Evolutionary conservation across 2,797 vertebrate species (phyloP).

Genomic region (Oreochromis grahami): DNA sequence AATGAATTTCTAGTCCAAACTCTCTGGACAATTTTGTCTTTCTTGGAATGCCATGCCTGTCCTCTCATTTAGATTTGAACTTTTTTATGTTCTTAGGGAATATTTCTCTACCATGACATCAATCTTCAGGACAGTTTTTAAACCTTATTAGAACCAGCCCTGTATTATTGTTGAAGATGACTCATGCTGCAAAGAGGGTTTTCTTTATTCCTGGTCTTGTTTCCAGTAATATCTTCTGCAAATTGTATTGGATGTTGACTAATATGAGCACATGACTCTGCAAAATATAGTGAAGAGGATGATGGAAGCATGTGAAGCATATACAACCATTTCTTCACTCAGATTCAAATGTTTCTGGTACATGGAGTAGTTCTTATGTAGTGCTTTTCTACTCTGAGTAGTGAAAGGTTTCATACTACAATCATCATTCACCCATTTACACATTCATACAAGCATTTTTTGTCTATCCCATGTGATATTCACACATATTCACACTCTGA

Average conservation of each 20-base stretch:
- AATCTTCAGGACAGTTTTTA: neutral
- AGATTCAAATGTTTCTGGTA: neutral
- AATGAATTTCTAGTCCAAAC: neutral
- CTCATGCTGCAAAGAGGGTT: neutral
- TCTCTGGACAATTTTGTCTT: neutral
- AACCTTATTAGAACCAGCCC: neutral
- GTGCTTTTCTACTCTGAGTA: neutral
- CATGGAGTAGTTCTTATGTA: neutral
- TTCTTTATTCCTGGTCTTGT: neutral
- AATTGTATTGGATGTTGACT: neutral
- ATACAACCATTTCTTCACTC: neutral
- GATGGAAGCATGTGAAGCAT: neutral
- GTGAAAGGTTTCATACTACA: neutral
- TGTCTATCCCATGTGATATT: neutral
- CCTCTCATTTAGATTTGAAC: neutral
- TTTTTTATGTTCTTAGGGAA: neutral
- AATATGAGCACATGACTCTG: neutral
- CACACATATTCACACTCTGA: neutral
- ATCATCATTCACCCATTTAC: neutral
- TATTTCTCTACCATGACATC: neutral
- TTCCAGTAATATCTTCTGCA: neutral
- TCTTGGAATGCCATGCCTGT: neutral
- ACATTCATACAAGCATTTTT: neutral
- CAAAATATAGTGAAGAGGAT: neutral
- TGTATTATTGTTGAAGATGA: neutral